These are phyloP conservation scores for Brachionus asplanchnoidis DNA, from an alignment of 1,140 invertebrate species.

Conservation along the genomic window DNA sequence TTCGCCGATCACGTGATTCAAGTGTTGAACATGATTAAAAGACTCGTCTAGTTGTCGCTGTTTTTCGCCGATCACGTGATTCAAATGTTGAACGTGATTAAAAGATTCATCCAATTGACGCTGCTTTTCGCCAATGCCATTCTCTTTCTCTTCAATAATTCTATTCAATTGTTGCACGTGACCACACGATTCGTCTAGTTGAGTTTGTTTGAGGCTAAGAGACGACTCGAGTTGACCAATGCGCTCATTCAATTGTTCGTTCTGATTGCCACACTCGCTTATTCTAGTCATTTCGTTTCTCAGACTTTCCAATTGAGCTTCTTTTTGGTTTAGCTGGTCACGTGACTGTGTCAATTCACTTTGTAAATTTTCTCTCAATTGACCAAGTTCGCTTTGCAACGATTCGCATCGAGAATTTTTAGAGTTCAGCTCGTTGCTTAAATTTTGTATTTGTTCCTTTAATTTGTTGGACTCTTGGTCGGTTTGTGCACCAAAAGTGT, in stretches of 20 bases:
- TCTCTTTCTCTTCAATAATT: not conserved
- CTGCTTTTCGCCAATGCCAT: not conserved
- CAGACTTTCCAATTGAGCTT: not conserved
- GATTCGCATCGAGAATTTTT: not conserved
- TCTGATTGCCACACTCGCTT: not conserved
- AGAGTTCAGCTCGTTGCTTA: not conserved
- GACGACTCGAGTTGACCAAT: not conserved
- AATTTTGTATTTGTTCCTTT: not conserved
- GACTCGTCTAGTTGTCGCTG: not conserved
- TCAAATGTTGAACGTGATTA: not conserved
- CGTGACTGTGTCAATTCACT: not conserved
- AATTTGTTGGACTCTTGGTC: not conserved
- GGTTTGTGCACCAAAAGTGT: not conserved
- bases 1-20: not conserved
- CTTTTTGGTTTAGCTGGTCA: not conserved
- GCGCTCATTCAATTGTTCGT: not conserved
- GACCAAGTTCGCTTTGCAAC: not conserved
- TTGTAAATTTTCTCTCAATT: not conserved
- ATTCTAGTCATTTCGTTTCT: not conserved
- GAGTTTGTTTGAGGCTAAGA: not conserved
- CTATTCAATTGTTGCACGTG: not conserved
- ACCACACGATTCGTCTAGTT: not conserved
- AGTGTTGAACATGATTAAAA: not conserved
- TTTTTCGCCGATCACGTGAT: not conserved
- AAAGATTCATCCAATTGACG: slow-evolving; percentile 4